Base-by-base conservation (phyloP, 2,797 vertebrate species). In the Dryobates pubescens region DNA sequence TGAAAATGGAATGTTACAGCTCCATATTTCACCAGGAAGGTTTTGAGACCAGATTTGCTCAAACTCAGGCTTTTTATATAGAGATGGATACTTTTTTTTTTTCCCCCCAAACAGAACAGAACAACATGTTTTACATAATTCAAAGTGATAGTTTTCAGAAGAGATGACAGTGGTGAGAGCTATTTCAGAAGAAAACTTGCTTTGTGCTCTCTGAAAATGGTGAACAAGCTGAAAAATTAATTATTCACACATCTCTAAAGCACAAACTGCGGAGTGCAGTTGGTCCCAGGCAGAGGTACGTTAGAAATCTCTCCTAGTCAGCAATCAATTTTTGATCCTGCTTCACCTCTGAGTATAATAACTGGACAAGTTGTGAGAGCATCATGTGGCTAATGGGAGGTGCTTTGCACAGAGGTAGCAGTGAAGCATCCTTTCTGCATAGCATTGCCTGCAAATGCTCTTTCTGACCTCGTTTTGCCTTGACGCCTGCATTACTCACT, bases 161-260 rank as follows among this genome's bases (percentile, higher is more conserved):
- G 54, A 94, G 22, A 88, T 74, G 86, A 91, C 92, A 94, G 90
- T 57, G 32, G 76, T 38, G 63, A 92, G 83, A 90, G 61, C 27
- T 91, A 54, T 94, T 94, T 92, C 88, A 91, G 86, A 91, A 74
- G 77, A 90, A 84, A 94, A 88, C 82, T 89, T 84, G 68, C 68
- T 92, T 94, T 91, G 64, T 82, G 82, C 56, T 76, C 82, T 64
- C 71, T 49, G 79, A 89, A 93, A 95, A 86, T 79, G 45, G 90
- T 69, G 62, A 96, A 65, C 75, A 88, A 91, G 86, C 88, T 82
- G 69, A 90, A 93, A 95, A 95, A 96, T 95, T 96, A 90, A 94
- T 95, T 95, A 85, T 76, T 71, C 75, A 59, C 83, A 53, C 29
- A 72, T 77, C 62, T 92, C 78, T 45, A 19, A 80, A 95, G 79